Evolutionary conservation across 2,888 invertebrate species (phyloP).

Genomic region (Morpho helenor): DNA sequence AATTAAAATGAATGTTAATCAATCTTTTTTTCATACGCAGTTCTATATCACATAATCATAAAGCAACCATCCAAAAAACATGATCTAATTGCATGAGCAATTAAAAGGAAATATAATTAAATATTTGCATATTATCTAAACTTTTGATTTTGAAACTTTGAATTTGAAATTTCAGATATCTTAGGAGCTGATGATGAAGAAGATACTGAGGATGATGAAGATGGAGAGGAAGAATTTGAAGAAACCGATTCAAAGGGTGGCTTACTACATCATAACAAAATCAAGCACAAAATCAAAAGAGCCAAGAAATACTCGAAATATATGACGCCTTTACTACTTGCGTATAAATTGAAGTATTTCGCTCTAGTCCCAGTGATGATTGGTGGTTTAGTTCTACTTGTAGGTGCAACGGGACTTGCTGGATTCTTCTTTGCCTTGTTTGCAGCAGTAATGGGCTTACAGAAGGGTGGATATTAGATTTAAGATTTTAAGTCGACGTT

Average conservation of each 20-base stretch:
- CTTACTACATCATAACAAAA: conserved; percentile 28
- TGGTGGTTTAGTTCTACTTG: conserved; percentile 84
- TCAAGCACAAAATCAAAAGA: conserved; percentile 33
- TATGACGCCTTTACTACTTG: conserved; percentile 86
- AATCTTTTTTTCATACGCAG: too few species aligned
- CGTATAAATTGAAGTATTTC: conserved; percentile 91
- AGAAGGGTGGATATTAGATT: conserved; percentile 65
- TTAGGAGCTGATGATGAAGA: conserved; percentile 56
- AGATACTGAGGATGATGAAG: conserved; percentile 47
- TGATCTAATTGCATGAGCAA: too few species aligned
- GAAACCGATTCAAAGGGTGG: conserved; percentile 23
- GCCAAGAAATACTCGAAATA: conserved; percentile 80
- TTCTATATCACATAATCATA: too few species aligned
- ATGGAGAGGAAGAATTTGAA: conserved; percentile 47
- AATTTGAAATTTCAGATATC: conserved; percentile 49
- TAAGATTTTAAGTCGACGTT: conserved; percentile 45
- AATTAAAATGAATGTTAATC: not conserved
- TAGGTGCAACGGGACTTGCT: conserved; percentile 88
- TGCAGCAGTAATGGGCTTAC: conserved; percentile 89
- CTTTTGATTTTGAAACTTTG: too few species aligned
- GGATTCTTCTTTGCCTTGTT: conserved; percentile 94
- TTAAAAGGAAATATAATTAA: too few species aligned
- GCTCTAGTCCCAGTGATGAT: conserved; percentile 87
- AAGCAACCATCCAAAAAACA: too few species aligned
- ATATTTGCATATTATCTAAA: too few species aligned